phyloP scores from a whole-genome alignment of 2,797 vertebrate species.

The Thalassophryne amazonica region DNA sequence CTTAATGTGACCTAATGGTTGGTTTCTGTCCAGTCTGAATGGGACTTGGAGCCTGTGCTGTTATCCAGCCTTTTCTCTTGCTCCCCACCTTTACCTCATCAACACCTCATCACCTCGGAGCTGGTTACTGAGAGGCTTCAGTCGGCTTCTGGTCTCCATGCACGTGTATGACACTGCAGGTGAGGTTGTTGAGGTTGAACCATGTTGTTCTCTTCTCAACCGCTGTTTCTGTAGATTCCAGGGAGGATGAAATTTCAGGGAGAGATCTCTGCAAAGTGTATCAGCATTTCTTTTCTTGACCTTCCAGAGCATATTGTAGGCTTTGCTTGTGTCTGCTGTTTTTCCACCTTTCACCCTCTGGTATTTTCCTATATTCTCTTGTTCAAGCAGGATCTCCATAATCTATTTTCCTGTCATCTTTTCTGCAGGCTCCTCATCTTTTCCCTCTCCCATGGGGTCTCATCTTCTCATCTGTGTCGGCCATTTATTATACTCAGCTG shows the following conservation, averaged over 20 bases:
- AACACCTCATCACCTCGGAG: constrained; percentile 62
- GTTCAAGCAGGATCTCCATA: constrained; percentile 23
- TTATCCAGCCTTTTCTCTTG: constrained; percentile 35
- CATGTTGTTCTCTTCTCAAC: constrained; percentile 15
- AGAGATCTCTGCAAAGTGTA: constrained; percentile 57
- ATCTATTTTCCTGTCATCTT: constrained; percentile 61
- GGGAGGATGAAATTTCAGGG: constrained; percentile 44
- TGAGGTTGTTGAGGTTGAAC: constrained; percentile 2
- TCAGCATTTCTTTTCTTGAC: constrained; percentile 40
- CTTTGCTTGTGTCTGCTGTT: constrained; percentile 31
- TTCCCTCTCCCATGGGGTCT: constrained; percentile 49
- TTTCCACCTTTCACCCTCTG: constrained; percentile 50
- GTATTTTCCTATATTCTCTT: constrained; percentile 52
- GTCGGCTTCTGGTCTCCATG: constrained; percentile 21
- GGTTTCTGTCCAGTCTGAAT: constrained; percentile 41
- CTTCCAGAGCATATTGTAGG: constrained; percentile 43
- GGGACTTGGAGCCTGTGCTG: constrained; percentile 39
- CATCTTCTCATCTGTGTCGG: constrained; percentile 46
- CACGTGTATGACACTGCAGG: constrained; percentile 44
- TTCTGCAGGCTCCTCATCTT: constrained; percentile 24
- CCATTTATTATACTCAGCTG: constrained; percentile 37
- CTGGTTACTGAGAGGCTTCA: constrained; percentile 35
- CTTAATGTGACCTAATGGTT: constrained; percentile 40
- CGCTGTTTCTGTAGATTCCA: neutral
- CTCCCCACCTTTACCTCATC: constrained; percentile 53